Evolutionary conservation across 2,888 invertebrate genomes (phyloP).

Genomic region (Anthophora plumipes): DNA sequence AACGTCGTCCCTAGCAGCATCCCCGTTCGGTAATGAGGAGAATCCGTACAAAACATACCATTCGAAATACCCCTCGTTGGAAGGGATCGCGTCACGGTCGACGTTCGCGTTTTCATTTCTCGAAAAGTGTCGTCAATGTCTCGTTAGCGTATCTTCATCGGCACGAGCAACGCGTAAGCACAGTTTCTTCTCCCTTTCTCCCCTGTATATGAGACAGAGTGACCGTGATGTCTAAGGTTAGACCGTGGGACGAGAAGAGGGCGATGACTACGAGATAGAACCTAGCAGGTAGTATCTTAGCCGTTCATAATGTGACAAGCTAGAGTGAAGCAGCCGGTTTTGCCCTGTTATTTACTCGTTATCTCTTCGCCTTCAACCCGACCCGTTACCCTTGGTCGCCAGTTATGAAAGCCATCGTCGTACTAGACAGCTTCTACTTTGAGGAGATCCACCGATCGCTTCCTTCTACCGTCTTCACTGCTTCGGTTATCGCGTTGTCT

Average conservation of each 20-base stretch:
- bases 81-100: neutral
- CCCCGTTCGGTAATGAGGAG: slow-evolving; percentile 16
- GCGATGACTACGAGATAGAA: slow-evolving; percentile 49
- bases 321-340: slow-evolving; percentile 33
- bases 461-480: slow-evolving; percentile 13
- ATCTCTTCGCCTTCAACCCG: slow-evolving; percentile 43
- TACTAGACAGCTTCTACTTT: slow-evolving; percentile 22
- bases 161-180: slow-evolving; percentile 44
- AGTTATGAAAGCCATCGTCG: slow-evolving; percentile 48
- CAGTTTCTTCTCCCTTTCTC: slow-evolving; percentile 43
- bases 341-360: slow-evolving; percentile 64
- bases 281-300: slow-evolving; percentile 30
- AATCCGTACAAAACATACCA: slow-evolving; percentile 15
- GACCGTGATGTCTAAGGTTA: slow-evolving; percentile 19
- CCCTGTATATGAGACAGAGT: slow-evolving; percentile 4
- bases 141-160: slow-evolving; percentile 65
- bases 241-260: slow-evolving; percentile 9
- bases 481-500: slow-evolving; percentile 47
- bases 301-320: slow-evolving; percentile 53
- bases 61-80: slow-evolving; percentile 1
- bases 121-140: slow-evolving; percentile 61
- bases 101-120: slow-evolving; percentile 52
- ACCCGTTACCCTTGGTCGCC: slow-evolving; percentile 7
- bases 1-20: neutral
- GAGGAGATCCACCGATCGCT: slow-evolving; percentile 35